These are phyloP conservation scores for Anolis sagrei DNA, from an alignment of 2,113 vertebrate genomes.

Conservation along the genomic window DNA sequence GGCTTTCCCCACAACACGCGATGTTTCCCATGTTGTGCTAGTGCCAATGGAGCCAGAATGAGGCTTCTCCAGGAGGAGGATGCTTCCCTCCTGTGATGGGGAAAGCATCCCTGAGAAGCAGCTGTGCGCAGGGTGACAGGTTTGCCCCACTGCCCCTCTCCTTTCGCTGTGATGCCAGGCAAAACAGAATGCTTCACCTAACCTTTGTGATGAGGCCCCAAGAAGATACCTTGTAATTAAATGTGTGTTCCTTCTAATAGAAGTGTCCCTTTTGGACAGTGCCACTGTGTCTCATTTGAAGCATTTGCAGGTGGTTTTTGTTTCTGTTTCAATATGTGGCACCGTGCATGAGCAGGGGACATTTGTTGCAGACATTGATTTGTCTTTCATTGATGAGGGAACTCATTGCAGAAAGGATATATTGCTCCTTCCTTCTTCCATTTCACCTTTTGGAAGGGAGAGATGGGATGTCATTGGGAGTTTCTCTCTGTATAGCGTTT, in stretches of 20 bases:
- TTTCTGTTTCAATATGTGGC: background rate
- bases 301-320: background rate
- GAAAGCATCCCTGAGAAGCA: no score
- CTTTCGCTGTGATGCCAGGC: no score
- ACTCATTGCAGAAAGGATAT: background rate
- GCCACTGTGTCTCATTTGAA: background rate
- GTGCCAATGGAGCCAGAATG: no score
- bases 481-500: background rate
- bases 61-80: no score
- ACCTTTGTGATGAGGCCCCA: no score
- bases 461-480: background rate
- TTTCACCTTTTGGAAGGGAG: constrained; percentile 8
- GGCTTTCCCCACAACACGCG: no score
- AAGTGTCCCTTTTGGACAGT: background rate
- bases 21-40: no score
- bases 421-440: background rate
- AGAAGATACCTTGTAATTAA: constrained; percentile 7
- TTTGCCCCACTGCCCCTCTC: no score
- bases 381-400: background rate
- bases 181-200: no score
- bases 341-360: background rate
- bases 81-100: no score
- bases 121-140: no score
- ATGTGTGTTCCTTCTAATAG: constrained; percentile 1
- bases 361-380: background rate